phyloP scores from a whole-genome alignment of 53 echinoderm and acorn worm genomes.

The Glandiceps talaboti region DNA sequence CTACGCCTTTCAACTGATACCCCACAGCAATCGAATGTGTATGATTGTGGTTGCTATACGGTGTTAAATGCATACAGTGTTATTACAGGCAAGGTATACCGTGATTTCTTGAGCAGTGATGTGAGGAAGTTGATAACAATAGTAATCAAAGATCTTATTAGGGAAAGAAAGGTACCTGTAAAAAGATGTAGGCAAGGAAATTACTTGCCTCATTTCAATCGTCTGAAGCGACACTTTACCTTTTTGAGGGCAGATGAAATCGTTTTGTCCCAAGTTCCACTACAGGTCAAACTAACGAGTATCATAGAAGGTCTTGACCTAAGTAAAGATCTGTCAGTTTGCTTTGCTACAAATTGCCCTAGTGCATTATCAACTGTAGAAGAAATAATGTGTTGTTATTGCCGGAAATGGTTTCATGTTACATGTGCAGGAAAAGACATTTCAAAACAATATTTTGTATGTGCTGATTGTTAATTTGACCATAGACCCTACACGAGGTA shows the following conservation, averaged over 20 bases:
- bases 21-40: background rate
- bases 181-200: background rate
- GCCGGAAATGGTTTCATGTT: background rate
- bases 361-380: background rate
- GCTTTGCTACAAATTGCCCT: background rate
- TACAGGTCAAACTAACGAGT: background rate
- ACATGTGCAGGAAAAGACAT: too few relatives aligned
- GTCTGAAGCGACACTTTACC: background rate
- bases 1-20: background rate
- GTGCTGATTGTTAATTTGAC: too few relatives aligned
- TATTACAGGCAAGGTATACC: background rate
- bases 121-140: background rate
- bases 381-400: background rate
- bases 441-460: too few relatives aligned
- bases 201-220: background rate
- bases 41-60: background rate
- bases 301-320: background rate
- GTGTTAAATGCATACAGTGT: background rate
- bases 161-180: background rate
- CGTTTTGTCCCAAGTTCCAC: background rate
- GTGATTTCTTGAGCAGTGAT: background rate
- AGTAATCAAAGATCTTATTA: background rate
- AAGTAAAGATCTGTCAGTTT: background rate
- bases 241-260: background rate
- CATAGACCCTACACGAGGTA: too few relatives aligned